Conservation (phyloP, 1,140 invertebrate species). For the Drosophila sp. region DNA sequence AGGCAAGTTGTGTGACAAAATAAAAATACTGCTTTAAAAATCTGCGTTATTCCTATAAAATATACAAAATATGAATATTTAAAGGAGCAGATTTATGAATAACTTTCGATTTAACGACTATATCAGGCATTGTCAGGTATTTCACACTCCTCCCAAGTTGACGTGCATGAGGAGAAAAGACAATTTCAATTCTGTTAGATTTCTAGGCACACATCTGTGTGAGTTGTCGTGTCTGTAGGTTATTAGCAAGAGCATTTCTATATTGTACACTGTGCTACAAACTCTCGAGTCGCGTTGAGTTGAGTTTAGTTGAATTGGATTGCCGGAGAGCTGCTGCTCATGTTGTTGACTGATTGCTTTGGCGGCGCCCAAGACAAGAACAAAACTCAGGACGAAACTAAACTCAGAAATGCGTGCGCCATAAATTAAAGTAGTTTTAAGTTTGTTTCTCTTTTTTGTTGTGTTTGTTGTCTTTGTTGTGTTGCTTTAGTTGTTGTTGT, state of each 20-base stretch:
- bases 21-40: no score
- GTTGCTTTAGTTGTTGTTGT: slow-evolving; percentile 8
- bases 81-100: no score
- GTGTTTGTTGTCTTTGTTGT: slow-evolving; percentile 7
- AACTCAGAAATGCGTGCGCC: slow-evolving; percentile 78
- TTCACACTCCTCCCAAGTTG: background rate
- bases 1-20: no score
- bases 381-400: slow-evolving; percentile 36
- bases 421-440: slow-evolving; percentile 83
- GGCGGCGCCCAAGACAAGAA: slow-evolving; percentile 43
- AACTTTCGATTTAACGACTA: no score
- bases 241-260: slow-evolving; percentile 31
- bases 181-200: background rate
- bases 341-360: slow-evolving; percentile 79
- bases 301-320: slow-evolving; percentile 17
- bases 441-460: slow-evolving; percentile 51
- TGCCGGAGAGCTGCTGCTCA: slow-evolving; percentile 19
- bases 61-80: no score
- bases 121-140: background rate
- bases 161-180: background rate
- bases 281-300: slow-evolving; percentile 7
- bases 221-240: slow-evolving; percentile 36
- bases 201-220: background rate
- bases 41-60: no score
- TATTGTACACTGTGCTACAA: slow-evolving; percentile 13